phyloP scores from a whole-genome alignment of 2,888 invertebrate species.

The Kuschelorhynchus macadamiae region DNA sequence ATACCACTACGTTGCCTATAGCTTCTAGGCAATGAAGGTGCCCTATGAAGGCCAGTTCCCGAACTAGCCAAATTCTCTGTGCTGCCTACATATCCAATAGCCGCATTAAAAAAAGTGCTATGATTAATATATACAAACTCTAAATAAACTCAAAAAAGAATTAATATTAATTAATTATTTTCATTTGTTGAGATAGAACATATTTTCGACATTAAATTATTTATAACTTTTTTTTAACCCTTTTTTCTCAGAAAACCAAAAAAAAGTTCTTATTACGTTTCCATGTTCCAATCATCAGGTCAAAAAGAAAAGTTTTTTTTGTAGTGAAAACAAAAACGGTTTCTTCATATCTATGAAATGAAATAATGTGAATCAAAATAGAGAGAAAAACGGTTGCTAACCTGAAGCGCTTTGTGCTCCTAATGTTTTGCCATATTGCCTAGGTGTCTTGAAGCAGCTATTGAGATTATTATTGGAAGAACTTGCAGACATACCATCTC shows the following conservation, averaged over 20 bases:
- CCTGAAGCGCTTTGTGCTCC: conserved; percentile 69
- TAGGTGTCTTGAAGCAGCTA: conserved; percentile 46
- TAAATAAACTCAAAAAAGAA: too few relatives aligned
- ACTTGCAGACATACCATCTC: conserved; percentile 72
- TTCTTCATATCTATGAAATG: too few relatives aligned
- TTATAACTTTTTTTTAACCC: too few relatives aligned
- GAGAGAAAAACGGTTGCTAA: too few relatives aligned
- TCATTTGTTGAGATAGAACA: neutral
- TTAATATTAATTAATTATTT: neutral
- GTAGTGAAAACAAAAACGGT: too few relatives aligned
- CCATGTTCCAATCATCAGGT: too few relatives aligned
- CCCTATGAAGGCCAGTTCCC: conserved; percentile 71
- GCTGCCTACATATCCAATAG: conserved; percentile 68
- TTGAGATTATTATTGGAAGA: conserved; percentile 71
- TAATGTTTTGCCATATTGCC: conserved; percentile 32
- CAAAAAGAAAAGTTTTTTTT: too few relatives aligned
- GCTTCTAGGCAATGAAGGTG: conserved; percentile 74
- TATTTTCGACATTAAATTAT: too few relatives aligned
- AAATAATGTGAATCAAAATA: too few relatives aligned
- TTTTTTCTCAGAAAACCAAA: too few relatives aligned
- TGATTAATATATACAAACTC: too few relatives aligned
- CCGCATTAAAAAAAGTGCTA: conserved; percentile 35
- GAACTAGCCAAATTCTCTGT: conserved; percentile 73
- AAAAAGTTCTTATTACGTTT: too few relatives aligned
- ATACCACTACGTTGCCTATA: conserved; percentile 75